These are phyloP conservation scores for Alentia gelatinosa DNA, from an alignment of 2,888 invertebrate genomes.

Conservation along the genomic window DNA sequence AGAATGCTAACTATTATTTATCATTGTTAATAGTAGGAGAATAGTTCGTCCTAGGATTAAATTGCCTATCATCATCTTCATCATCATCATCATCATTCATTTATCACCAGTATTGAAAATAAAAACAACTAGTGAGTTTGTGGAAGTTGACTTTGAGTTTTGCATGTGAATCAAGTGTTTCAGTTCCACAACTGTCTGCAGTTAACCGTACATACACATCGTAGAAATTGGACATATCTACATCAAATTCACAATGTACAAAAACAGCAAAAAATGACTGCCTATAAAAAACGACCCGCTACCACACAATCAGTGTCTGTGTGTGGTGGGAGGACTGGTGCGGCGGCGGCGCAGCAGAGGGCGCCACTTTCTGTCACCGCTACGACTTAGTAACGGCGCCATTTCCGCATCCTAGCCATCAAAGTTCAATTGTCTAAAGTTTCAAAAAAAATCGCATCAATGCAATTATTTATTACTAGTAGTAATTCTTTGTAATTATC, in stretches of 20 bases:
- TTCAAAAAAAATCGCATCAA: background rate
- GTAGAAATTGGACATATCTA: slow-evolving; percentile 53
- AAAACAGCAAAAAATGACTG: slow-evolving; percentile 54
- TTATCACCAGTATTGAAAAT: slow-evolving; percentile 53
- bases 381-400: background rate
- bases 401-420: slow-evolving; percentile 6
- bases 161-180: slow-evolving; percentile 54
- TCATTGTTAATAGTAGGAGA: slow-evolving; percentile 34
- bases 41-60: slow-evolving; percentile 28
- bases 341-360: background rate
- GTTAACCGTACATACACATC: slow-evolving; percentile 50
- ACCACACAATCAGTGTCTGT: background rate
- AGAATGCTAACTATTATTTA: slow-evolving; percentile 37
- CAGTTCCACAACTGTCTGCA: slow-evolving; percentile 52
- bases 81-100: slow-evolving; percentile 29
- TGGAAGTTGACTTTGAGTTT: slow-evolving; percentile 53
- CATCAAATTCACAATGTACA: slow-evolving; percentile 53
- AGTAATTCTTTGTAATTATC: slow-evolving; percentile 1
- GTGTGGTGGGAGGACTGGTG: background rate
- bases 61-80: background rate
- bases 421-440: background rate
- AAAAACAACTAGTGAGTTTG: slow-evolving; percentile 52
- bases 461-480: slow-evolving; percentile 12
- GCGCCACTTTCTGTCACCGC: background rate
- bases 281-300: slow-evolving; percentile 46